Percentiles rank a stretch among this genome's conserved stretches.
Conservation (phyloP, 2,113 vertebrate genomes). For the Dipodomys ordii region DNA sequence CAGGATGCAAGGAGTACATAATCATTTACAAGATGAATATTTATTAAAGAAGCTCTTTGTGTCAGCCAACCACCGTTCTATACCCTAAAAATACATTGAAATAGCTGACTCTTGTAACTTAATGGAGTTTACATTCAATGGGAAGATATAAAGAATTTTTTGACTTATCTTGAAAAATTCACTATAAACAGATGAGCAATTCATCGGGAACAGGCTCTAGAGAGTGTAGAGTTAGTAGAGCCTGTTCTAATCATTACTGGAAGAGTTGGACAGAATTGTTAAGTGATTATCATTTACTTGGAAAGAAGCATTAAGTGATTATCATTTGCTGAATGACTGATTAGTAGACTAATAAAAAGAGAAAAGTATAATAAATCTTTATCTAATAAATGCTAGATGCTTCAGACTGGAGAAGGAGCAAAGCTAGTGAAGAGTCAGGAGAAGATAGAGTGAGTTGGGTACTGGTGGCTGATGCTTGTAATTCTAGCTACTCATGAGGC, state of each 20-base stretch:
- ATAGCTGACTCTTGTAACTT: background rate
- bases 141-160: background rate
- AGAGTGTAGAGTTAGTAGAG: background rate
- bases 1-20: background rate
- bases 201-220: background rate
- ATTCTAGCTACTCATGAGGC: no score
- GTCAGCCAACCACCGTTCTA: background rate
- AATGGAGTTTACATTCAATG: background rate
- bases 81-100: background rate
- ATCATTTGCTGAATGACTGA: background rate
- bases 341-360: background rate
- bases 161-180: background rate
- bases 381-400: background rate
- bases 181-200: background rate
- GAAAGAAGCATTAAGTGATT: background rate
- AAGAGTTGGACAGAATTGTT: background rate
- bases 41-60: background rate
- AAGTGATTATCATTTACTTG: background rate
- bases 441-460: no score
- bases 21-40: background rate
- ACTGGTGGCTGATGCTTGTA: no score
- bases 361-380: background rate
- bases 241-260: background rate
- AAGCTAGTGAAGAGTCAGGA: no score
- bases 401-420: background rate